These are phyloP conservation scores for Gymnosoma rotundatum DNA, from an alignment of 2,888 invertebrate genomes.

Conservation along the genomic window DNA sequence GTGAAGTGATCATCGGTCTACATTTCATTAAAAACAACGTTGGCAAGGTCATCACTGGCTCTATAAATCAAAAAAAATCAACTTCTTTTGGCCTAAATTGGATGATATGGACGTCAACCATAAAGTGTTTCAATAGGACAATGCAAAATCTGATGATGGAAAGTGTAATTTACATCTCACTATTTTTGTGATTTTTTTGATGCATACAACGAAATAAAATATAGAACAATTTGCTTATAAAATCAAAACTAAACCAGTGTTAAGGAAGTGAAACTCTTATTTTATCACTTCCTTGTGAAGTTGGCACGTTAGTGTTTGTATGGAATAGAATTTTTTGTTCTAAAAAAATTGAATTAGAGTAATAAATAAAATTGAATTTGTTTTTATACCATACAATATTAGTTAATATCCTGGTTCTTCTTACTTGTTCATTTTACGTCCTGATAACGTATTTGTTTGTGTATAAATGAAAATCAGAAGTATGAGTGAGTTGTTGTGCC, in stretches of 20 bases:
- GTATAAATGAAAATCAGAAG: conserved; percentile 1
- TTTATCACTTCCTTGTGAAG: not conserved
- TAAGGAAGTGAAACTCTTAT: conserved; percentile 14
- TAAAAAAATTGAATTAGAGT: conserved; percentile 61
- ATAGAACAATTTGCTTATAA: not conserved
- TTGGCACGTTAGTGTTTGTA: not conserved
- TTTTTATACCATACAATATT: conserved; percentile 18
- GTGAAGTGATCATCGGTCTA: no score
- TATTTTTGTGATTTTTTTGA: no score
- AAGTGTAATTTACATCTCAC: no score
- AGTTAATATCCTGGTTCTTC: conserved; percentile 31
- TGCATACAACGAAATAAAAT: no score
- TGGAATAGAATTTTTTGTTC: conserved; percentile 25
- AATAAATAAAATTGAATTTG: conserved; percentile 69
- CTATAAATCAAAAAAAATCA: no score
- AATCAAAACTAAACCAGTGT: conserved; percentile 2
- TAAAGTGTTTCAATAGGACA: no score
- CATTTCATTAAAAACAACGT: no score
- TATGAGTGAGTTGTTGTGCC: not conserved
- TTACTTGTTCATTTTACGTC: conserved; percentile 23
- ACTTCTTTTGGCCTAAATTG: no score
- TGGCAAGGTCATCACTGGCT: no score
- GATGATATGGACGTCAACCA: no score
- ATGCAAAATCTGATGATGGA: no score
- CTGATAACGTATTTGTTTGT: conserved; percentile 18